phyloP scores from a whole-genome alignment of 2,797 vertebrate species.

The Antennarius maculatus region DNA sequence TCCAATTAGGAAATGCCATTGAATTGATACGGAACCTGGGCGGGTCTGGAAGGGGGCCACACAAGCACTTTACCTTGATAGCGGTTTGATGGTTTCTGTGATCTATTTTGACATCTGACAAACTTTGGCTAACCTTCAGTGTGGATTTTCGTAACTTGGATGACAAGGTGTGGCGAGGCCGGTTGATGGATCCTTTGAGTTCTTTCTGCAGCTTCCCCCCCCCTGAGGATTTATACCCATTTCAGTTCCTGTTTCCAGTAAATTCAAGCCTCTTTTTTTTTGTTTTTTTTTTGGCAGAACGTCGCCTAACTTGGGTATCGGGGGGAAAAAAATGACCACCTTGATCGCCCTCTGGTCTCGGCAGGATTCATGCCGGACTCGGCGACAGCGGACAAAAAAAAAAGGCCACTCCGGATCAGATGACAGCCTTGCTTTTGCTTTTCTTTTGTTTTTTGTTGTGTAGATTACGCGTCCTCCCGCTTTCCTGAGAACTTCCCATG shows the following conservation, averaged over 20 bases:
- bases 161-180: constrained; percentile 35
- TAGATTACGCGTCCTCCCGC: constrained; percentile 37
- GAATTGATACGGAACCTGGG: constrained; percentile 36
- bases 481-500: constrained; percentile 64
- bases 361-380: constrained; percentile 28
- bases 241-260: constrained; percentile 31
- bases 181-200: constrained; percentile 19
- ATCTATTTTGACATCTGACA: constrained; percentile 59
- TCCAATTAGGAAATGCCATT: constrained; percentile 64
- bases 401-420: constrained; percentile 40
- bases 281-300: constrained; percentile 64
- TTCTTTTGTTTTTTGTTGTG: constrained; percentile 45
- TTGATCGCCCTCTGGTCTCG: constrained; percentile 50
- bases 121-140: constrained; percentile 33
- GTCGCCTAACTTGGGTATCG: constrained; percentile 57
- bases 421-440: constrained; percentile 50
- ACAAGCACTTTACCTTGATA: constrained; percentile 58
- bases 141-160: constrained; percentile 27
- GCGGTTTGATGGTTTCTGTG: constrained; percentile 52
- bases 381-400: neutral
- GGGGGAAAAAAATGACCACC: constrained; percentile 35
- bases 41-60: constrained; percentile 63
- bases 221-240: constrained; percentile 32
- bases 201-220: constrained; percentile 19
- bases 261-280: constrained; percentile 52